phyloP scores from a whole-genome alignment of 2,797 vertebrate genomes.

The Scarus forsteni region DNA sequence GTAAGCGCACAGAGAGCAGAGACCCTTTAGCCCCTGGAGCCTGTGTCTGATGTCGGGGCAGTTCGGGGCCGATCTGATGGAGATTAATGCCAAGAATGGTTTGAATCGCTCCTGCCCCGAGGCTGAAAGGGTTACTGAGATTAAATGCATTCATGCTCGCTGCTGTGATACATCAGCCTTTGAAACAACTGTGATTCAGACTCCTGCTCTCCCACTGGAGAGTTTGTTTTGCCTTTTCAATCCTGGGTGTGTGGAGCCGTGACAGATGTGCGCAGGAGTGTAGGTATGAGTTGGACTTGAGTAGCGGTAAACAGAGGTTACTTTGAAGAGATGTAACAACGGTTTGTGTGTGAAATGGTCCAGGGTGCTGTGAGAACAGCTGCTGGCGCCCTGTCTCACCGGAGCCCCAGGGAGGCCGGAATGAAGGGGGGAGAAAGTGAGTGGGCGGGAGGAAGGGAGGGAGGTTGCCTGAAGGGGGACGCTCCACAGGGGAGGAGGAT shows the following conservation, averaged over 20 bases:
- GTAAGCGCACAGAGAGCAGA: constrained; percentile 25
- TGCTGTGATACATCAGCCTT: constrained; percentile 61
- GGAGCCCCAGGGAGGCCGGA: constrained; percentile 49
- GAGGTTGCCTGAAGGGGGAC: constrained; percentile 71
- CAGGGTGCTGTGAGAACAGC: constrained; percentile 72
- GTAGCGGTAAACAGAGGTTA: constrained; percentile 55
- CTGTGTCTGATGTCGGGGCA: constrained; percentile 58
- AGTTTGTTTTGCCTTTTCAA: constrained; percentile 3
- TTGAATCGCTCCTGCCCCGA: constrained; percentile 56
- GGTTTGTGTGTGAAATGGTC: constrained; percentile 69
- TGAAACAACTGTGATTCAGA: constrained; percentile 56
- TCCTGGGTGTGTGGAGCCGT: constrained; percentile 24
- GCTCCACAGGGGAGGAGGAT: constrained; percentile 66
- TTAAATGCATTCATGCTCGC: constrained; percentile 71
- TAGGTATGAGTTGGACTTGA: constrained; percentile 54
- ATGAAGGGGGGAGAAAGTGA: constrained; percentile 28
- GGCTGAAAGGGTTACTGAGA: constrained; percentile 64
- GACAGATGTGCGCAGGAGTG: constrained; percentile 61
- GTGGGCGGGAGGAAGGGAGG: constrained; percentile 60
- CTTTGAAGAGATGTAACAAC: constrained; percentile 70
- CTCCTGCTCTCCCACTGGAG: constrained; percentile 34
- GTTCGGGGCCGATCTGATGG: constrained; percentile 64
- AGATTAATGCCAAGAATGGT: constrained; percentile 71
- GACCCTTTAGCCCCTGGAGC: constrained; percentile 45
- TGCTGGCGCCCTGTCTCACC: constrained; percentile 71